A percentile compares a stretch with the other conserved stretches of the same genome.
Evolutionary conservation across 2,888 invertebrate species (phyloP).

Genomic region (Drosophila tanythrix): DNA sequence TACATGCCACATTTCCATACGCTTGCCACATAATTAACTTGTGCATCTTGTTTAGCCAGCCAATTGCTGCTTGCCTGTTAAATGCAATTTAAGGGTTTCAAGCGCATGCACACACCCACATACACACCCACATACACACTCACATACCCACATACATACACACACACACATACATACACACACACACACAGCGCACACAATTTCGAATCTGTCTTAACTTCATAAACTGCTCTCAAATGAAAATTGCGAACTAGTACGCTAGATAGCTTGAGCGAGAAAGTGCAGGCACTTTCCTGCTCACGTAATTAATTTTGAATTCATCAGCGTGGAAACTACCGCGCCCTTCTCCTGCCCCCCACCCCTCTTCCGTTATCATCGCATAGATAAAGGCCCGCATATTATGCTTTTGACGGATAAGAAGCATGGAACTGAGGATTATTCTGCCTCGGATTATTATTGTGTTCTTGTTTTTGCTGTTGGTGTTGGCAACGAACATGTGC

Average conservation of each 20-base stretch:
- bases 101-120: not conserved
- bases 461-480: slow-evolving; percentile 1
- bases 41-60: slow-evolving; percentile 13
- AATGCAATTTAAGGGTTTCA: slow-evolving; percentile 24
- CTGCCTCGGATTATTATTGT: slow-evolving; percentile 23
- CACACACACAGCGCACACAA: slow-evolving; percentile 3
- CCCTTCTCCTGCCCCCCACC: too few relatives aligned
- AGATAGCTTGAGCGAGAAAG: slow-evolving; percentile 26
- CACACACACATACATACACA: slow-evolving; percentile 4
- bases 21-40: slow-evolving; percentile 33
- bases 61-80: slow-evolving; percentile 25
- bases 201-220: slow-evolving; percentile 20
- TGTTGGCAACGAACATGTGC: slow-evolving; percentile 16
- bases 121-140: not conserved
- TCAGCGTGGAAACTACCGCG: slow-evolving; percentile 9
- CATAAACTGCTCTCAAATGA: slow-evolving; percentile 11
- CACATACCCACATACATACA: not conserved
- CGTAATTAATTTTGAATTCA: slow-evolving; percentile 74
- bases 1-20: too few relatives aligned
- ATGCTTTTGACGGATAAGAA: slow-evolving; percentile 14
- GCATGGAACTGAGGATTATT: slow-evolving; percentile 24
- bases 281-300: slow-evolving; percentile 53
- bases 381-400: slow-evolving; percentile 1
- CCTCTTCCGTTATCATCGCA: not conserved
- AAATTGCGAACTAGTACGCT: slow-evolving; percentile 6